These are phyloP conservation scores for Callithrix jacchus DNA, from an alignment of 2,113 vertebrate species.

Conservation along the genomic window DNA sequence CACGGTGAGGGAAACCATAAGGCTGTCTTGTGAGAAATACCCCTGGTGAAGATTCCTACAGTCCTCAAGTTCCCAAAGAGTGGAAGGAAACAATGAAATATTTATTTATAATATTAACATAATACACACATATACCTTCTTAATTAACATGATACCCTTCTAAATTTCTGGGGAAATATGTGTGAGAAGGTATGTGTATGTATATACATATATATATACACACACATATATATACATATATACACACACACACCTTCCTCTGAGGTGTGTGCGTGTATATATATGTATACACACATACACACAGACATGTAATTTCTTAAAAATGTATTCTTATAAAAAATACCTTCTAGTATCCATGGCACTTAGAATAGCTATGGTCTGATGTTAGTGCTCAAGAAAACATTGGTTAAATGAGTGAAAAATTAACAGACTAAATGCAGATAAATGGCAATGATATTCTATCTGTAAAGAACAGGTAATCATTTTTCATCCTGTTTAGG, in stretches of 20 bases:
- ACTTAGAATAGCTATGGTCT: background rate
- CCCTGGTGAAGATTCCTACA: background rate
- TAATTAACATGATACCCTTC: background rate
- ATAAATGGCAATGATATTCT: background rate
- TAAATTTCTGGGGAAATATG: background rate
- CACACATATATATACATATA: accelerated
- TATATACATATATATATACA: too few relatives aligned
- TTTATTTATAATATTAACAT: background rate
- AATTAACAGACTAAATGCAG: background rate
- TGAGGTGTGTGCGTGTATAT: too few relatives aligned
- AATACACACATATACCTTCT: background rate
- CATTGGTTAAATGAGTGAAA: background rate
- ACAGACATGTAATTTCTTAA: background rate
- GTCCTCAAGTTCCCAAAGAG: background rate
- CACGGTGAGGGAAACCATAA: background rate
- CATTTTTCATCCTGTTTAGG: background rate
- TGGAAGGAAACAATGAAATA: background rate
- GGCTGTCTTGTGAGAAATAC: background rate
- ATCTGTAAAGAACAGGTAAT: background rate
- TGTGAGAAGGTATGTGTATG: background rate
- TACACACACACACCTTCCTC: too few relatives aligned
- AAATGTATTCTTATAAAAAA: background rate
- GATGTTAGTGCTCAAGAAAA: background rate
- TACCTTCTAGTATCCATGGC: background rate
- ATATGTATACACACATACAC: background rate